Percentiles rank a stretch among this genome's conserved stretches.
Conservation (phyloP, 92 coral and sea anemone genomes). For the Siderastrea siderea region DNA sequence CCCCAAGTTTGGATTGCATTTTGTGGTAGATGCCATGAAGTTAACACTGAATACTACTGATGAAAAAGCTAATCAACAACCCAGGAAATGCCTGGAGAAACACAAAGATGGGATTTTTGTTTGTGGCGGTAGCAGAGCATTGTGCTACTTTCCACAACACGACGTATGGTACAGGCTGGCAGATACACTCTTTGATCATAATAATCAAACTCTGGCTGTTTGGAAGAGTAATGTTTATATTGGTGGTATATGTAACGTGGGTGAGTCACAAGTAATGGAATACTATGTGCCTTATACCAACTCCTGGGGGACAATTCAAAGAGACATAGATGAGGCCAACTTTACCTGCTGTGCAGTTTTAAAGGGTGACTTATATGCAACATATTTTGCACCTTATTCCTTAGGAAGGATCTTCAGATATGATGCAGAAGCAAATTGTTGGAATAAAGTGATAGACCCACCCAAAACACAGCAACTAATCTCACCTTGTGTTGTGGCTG, state of each 20-base stretch:
- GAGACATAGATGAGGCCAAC: not conserved
- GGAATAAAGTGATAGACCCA: not conserved
- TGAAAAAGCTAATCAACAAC: not conserved
- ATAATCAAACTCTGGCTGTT: not conserved
- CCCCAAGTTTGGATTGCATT: constrained; percentile 9
- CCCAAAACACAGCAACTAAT: not conserved
- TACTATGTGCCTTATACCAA: not conserved
- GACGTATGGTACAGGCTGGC: constrained; percentile 2
- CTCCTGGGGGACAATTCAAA: constrained; percentile 5
- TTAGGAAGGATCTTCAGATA: not conserved
- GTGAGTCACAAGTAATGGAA: not conserved
- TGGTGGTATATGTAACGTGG: not conserved
- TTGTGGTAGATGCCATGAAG: constrained; percentile 27
- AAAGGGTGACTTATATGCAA: not conserved
- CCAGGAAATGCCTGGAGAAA: not conserved
- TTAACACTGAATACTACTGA: not conserved
- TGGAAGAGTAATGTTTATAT: not conserved
- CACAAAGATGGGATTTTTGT: not conserved
- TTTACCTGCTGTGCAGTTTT: not conserved
- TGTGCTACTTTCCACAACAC: not conserved
- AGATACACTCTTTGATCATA: not conserved
- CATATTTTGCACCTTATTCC: not conserved
- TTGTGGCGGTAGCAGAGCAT: not conserved
- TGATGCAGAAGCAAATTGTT: not conserved
- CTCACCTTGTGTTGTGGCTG: not conserved